Conservation (phyloP, 23 tunicate genomes). For the Phallusia fumigata region DNA sequence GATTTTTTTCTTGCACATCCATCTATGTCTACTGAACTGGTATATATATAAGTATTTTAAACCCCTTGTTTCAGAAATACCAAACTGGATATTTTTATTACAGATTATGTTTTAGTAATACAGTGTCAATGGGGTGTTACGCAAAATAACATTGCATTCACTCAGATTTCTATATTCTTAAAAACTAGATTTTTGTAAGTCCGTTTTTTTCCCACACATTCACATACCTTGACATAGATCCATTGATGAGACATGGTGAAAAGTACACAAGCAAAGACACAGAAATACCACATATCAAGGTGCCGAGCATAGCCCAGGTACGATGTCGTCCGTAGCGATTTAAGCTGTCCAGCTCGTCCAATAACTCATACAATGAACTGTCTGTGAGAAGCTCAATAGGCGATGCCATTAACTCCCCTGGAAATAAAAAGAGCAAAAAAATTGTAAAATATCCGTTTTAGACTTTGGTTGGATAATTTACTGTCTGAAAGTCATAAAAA, state of each 20-base stretch:
- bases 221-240: conserved; percentile 49
- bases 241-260: conserved; percentile 66
- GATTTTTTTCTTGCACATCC: too few species aligned
- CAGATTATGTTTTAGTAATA: too few species aligned
- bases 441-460: background rate
- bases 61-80: too few species aligned
- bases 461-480: background rate
- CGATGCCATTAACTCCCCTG: conserved; percentile 74
- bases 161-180: too few species aligned
- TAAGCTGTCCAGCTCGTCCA: conserved; percentile 78
- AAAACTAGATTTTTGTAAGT: too few species aligned
- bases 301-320: conserved; percentile 41
- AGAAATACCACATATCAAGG: conserved; percentile 32
- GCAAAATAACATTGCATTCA: too few species aligned
- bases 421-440: background rate
- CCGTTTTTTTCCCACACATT: too few species aligned
- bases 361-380: conserved; percentile 69
- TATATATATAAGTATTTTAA: too few species aligned
- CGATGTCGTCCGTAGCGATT: conserved; percentile 69
- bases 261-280: conserved; percentile 51
- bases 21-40: too few species aligned
- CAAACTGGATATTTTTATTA: too few species aligned
- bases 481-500: background rate
- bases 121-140: too few species aligned
- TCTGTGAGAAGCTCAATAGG: conserved; percentile 72